Percentiles rank a stretch among this genome's conserved stretches.
phyloP scores from a whole-genome alignment of 2,113 vertebrate genomes.

The human region GRCh38 chr17:31368501-31369000 shows the following conservation, averaged over 20 bases:
- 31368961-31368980: not conserved
- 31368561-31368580: not conserved
- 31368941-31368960: not conserved
- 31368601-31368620: slow-evolving; percentile 35
- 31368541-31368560: not conserved
- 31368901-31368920: not conserved
- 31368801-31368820: not conserved
- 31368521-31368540: not conserved
- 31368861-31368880: not conserved
- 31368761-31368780: not conserved
- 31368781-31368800: not conserved
- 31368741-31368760: not conserved
- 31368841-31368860: not conserved
- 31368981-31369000: not conserved
- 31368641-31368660: slow-evolving; percentile 36
- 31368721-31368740: not conserved
- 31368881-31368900: not conserved
- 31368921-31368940: not conserved
- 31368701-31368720: slow-evolving; percentile 14
- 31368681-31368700: not conserved
- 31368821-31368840: not conserved
- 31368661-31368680: not conserved
- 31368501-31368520: not conserved
- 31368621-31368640: not conserved
- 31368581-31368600: not conserved